Base-by-base conservation (phyloP, 1,140 invertebrate genomes). In the Tigriopus japonicus region DNA sequence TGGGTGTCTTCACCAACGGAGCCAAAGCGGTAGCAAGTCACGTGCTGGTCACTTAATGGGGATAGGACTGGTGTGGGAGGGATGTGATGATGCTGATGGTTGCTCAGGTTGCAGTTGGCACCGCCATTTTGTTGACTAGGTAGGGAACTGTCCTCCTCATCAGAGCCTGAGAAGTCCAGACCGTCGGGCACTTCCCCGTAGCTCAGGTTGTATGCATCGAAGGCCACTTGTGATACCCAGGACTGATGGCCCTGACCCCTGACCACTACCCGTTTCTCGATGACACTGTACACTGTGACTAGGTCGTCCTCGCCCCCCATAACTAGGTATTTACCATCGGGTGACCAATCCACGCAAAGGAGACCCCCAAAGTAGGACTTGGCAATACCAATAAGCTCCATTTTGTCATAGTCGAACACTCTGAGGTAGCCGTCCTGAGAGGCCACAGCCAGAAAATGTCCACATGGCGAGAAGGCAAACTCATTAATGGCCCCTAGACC, bases 281-380 rank as follows among this genome's bases (percentile, higher is more conserved):
- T 75, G 69, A 94, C 83, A 53, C 87, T 93, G 86, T 89, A 99
- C n/a, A 98, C 85, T 9, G 94, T 97, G 6, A 99, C 85, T 42
- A 99, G 75, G 73, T 99, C 95, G 75, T 99, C 96, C 74, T 99
- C 94, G 21, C 96, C 96, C 5, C 95, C 95, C 1, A 90, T 88
- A 1, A 93, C 93, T 42, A 98, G 84, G 68, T 93, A 92, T 68
- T 85, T 85, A 9, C 89, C 85, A 74, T 98, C 94, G 0, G 92
- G 92, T 15, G 91, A 94, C 96, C 96, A 99, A 69, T 90, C 90
- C 14, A 98, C 88, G 72, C 94, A 98, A 14, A 81, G 66, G 13
- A 83, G 83, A 23, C 94, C 94, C 56, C 95, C 95, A 74, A 98
- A 99, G 71, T 98, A 98, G 66, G 90, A 94, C 65, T 91, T 79